Percentiles rank a stretch among this genome's conserved stretches.
These are phyloP conservation scores for Celastrina argiolus DNA, from an alignment of 2,888 invertebrate genomes.

Conservation along the genomic window DNA sequence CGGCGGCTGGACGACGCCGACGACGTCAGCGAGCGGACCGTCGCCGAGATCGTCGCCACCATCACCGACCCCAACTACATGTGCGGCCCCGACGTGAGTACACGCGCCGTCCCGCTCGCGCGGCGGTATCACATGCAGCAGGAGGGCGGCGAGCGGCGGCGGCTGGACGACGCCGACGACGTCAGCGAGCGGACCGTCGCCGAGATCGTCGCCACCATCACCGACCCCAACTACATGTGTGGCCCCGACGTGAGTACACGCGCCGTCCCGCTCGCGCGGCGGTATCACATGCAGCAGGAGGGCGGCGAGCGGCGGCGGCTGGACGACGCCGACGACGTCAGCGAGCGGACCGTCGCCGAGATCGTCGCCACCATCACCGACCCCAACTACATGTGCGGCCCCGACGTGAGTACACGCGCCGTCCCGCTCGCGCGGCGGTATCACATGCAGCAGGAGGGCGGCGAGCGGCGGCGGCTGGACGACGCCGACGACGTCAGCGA, in stretches of 20 bases:
- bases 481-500: slow-evolving; percentile 85
- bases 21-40: too few relatives aligned
- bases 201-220: too few relatives aligned
- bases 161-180: too few relatives aligned
- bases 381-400: slow-evolving; percentile 89
- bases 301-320: slow-evolving; percentile 60
- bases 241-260: slow-evolving; percentile 83
- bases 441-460: too few relatives aligned
- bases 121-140: too few relatives aligned
- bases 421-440: slow-evolving; percentile 30
- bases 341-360: slow-evolving; percentile 86
- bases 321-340: slow-evolving; percentile 82
- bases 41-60: too few relatives aligned
- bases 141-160: too few relatives aligned
- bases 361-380: slow-evolving; percentile 89
- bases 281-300: too few relatives aligned
- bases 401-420: slow-evolving; percentile 78
- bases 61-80: slow-evolving; percentile 81
- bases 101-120: background rate
- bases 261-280: background rate
- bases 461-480: slow-evolving; percentile 55
- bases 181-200: too few relatives aligned
- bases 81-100: slow-evolving; percentile 86
- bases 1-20: too few relatives aligned
- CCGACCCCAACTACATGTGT: slow-evolving; percentile 85